phyloP scores from a whole-genome alignment of 2,888 invertebrate genomes.

The Clostera curtula region DNA sequence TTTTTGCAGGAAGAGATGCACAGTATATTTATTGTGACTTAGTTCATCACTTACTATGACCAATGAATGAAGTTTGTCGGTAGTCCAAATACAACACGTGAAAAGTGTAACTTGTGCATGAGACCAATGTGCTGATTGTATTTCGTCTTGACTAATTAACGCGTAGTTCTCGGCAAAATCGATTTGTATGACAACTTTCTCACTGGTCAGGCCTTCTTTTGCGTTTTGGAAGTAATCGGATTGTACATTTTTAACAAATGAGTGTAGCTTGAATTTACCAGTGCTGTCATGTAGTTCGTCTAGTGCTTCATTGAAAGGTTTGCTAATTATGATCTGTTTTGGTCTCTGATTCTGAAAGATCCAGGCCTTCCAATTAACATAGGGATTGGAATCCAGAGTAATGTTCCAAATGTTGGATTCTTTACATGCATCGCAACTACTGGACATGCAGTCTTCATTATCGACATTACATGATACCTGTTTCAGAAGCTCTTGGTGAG shows the following conservation, averaged over 20 bases:
- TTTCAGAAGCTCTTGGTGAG: slow-evolving; percentile 12
- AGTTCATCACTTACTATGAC: slow-evolving; percentile 14
- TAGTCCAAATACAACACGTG: slow-evolving; percentile 11
- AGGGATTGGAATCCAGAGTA: slow-evolving; percentile 12
- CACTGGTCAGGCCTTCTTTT: slow-evolving; percentile 6
- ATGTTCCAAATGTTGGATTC: slow-evolving; percentile 16
- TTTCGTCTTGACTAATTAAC: slow-evolving; percentile 12
- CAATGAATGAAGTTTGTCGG: slow-evolving; percentile 9
- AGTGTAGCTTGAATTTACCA: slow-evolving; percentile 8
- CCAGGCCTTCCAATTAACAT: slow-evolving; percentile 11
- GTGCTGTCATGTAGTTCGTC: slow-evolving; percentile 1
- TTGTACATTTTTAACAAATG: slow-evolving; percentile 13
- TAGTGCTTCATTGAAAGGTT: not conserved
- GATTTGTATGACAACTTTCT: slow-evolving; percentile 14
- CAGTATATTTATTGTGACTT: slow-evolving; percentile 17
- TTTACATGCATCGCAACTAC: slow-evolving; percentile 13
- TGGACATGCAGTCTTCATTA: slow-evolving; percentile 14
- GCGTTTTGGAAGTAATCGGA: slow-evolving; percentile 13
- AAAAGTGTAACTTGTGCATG: slow-evolving; percentile 12
- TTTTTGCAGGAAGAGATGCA: slow-evolving; percentile 14
- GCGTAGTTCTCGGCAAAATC: slow-evolving; percentile 16
- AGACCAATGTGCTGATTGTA: slow-evolving; percentile 13
- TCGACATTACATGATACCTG: slow-evolving; percentile 13
- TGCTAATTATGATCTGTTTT: slow-evolving; percentile 7
- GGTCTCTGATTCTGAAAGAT: slow-evolving; percentile 7